Conservation (phyloP, 2,888 invertebrate genomes). For the Masnerella sp. region DNA sequence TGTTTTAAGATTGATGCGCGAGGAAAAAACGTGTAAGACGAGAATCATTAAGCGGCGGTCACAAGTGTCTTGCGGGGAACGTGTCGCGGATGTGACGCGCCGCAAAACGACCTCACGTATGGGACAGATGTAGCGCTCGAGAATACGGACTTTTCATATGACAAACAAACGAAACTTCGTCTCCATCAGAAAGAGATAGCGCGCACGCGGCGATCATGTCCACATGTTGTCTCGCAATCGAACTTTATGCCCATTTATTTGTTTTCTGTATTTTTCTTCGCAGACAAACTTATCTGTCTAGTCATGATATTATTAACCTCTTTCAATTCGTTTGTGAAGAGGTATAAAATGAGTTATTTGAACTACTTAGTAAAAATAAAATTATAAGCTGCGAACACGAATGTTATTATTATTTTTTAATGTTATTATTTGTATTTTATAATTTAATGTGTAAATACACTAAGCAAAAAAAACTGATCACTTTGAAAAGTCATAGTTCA, state of each 20-base stretch:
- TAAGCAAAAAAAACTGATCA: too few relatives aligned
- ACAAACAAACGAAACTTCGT: constrained; percentile 55
- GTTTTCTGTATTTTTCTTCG: too few relatives aligned
- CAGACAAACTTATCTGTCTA: not conserved
- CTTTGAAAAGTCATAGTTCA: too few relatives aligned
- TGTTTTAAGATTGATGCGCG: constrained; percentile 38
- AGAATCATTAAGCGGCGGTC: constrained; percentile 55
- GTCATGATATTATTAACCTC: too few relatives aligned
- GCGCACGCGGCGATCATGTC: constrained; percentile 35
- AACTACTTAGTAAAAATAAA: too few relatives aligned
- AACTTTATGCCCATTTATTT: constrained; percentile 23
- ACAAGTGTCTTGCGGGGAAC: constrained; percentile 45
- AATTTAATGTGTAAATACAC: too few relatives aligned
- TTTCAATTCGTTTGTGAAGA: too few relatives aligned
- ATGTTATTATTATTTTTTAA: too few relatives aligned
- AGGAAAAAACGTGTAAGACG: constrained; percentile 45
- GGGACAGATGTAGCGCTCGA: constrained; percentile 34
- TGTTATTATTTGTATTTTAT: too few relatives aligned
- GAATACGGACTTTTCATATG: constrained; percentile 47
- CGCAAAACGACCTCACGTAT: constrained; percentile 48
- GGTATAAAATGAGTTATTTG: too few relatives aligned
- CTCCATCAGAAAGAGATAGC: constrained; percentile 37
- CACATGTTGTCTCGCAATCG: constrained; percentile 26
- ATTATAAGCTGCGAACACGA: too few relatives aligned
- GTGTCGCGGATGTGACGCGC: constrained; percentile 44